Conservation (phyloP, 2,113 vertebrate species). For the Pteruthius melanotis region DNA sequence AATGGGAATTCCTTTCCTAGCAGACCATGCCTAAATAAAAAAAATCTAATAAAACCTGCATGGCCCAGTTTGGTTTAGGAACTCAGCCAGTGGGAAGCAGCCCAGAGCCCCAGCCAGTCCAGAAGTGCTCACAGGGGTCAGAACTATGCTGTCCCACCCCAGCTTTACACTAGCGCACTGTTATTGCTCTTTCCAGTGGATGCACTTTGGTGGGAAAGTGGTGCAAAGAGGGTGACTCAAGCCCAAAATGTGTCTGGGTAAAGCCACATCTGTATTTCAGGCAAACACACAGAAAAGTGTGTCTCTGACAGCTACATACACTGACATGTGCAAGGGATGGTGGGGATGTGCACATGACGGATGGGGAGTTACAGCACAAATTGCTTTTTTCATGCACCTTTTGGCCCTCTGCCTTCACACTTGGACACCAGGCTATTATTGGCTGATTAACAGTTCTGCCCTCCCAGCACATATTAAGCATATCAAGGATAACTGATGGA, state of each 20-base stretch:
- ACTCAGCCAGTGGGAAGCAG: background rate
- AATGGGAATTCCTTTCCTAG: background rate
- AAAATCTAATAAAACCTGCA: background rate
- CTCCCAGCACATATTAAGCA: background rate
- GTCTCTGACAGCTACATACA: background rate
- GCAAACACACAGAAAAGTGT: background rate
- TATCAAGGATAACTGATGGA: constrained; percentile 29
- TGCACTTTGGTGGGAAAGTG: background rate
- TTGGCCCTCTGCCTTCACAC: background rate
- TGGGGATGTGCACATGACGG: background rate
- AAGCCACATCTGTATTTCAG: background rate
- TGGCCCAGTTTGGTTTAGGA: background rate
- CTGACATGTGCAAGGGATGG: background rate
- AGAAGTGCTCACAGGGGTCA: background rate
- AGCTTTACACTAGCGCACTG: background rate
- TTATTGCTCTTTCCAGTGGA: background rate
- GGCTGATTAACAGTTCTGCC: constrained; percentile 10
- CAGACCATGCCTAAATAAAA: background rate
- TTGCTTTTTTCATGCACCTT: background rate
- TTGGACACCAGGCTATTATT: background rate
- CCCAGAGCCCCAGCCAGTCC: background rate
- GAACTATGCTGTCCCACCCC: fast-evolving
- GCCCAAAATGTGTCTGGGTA: background rate
- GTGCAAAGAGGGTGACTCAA: background rate
- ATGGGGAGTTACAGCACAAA: background rate